phyloP scores from a whole-genome alignment of 2,113 vertebrate species.

The Artemisiospiza belli region DNA sequence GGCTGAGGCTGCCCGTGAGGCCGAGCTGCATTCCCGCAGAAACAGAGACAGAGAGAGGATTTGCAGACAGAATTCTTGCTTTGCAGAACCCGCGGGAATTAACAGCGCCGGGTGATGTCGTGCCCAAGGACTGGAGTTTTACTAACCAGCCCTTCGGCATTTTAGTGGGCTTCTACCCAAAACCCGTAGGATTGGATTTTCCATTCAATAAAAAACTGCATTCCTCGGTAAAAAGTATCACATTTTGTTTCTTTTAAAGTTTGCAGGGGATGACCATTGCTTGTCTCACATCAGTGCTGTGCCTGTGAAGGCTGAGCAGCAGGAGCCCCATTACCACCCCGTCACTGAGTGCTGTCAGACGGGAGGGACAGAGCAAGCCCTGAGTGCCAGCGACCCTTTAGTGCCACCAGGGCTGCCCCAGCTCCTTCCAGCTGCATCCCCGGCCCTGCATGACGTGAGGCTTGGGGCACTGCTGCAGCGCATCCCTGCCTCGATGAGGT shows the following conservation, averaged over 20 bases:
- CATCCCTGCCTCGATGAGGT: not conserved
- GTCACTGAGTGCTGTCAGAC: not conserved
- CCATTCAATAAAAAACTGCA: not conserved
- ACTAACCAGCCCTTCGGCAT: not conserved
- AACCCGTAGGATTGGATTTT: not conserved
- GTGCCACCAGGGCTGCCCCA: not conserved
- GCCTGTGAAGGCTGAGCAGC: not conserved
- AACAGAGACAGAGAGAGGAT: too few relatives aligned
- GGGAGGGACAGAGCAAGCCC: not conserved
- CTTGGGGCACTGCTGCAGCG: slow-evolving; percentile 6
- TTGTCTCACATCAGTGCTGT: not conserved
- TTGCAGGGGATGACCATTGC: not conserved
- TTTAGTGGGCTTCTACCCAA: not conserved
- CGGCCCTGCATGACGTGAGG: not conserved
- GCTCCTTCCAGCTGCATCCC: not conserved
- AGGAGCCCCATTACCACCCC: not conserved
- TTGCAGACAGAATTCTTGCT: not conserved
- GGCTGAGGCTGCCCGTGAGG: not conserved
- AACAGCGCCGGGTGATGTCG: not conserved
- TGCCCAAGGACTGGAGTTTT: not conserved
- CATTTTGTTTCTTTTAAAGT: not conserved
- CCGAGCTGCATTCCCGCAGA: not conserved
- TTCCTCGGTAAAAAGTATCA: not conserved
- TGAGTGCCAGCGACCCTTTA: not conserved
- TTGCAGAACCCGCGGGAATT: not conserved